Evolutionary conservation across 2,888 invertebrate genomes (phyloP), one percentile per base, ranked within the genome.

Genomic region (Macaria liturata): DNA sequence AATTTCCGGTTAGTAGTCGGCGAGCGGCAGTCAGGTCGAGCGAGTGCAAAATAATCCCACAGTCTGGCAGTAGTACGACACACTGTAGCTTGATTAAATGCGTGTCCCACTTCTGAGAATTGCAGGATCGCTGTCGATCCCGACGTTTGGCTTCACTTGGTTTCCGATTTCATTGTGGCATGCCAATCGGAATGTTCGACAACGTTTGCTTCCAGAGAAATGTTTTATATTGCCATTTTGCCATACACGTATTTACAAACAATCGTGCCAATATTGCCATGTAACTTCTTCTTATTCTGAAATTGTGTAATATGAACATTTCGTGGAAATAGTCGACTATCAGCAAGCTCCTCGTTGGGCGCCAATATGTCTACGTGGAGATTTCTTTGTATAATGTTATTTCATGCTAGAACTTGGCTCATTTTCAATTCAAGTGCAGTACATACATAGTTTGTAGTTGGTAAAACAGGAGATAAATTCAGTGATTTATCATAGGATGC

Each of bases 61-160:
- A 60, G 55, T 43, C 39, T 43, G 51, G 48, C 50, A 55, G 39
- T 59, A 52, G 43, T 56, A 42, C 46, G 57, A 54, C 59, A 56
- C 64, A 64, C 64, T 65, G 63, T 51, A 57, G 60, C 63, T 68
- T 70, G 65, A 65, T 68, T 75, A 68, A 71, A 68, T 65, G 62
- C 66, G 66, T 64, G 69, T 52, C 59, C 67, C 70, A 63, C 67
- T 66, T 67, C 66, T 62, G 64, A 69, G 65, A 57, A 58, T 57
- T 63, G 62, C 61, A 56, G 52, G 65, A 58, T 67, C 47, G 57
- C 55, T 53, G 57, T 45, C 54, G 64, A 69, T 74, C 64, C 20
- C 68, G 64, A 64, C 62, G 67, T 63, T 66, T 64, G 63, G 40
- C 71, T 69, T 70, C 75, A 69, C 66, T 68, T 69, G 62, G 68